Percentiles rank a stretch among this genome's conserved stretches.
Evolutionary conservation across 2,113 vertebrate species (phyloP).

Genomic region (Tonatia bakeri): DNA sequence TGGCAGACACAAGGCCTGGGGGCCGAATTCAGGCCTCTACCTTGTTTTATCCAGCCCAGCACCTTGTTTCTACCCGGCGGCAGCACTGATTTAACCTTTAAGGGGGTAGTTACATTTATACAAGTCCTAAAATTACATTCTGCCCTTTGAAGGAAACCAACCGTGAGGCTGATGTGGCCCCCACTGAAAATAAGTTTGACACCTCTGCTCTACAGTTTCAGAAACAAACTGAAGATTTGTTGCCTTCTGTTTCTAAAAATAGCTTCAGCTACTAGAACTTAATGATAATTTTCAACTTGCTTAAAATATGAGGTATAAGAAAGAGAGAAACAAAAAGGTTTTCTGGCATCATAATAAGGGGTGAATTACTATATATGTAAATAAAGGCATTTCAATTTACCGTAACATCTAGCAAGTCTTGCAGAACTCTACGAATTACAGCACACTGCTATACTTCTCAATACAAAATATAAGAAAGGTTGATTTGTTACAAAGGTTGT

Average conservation of each 20-base stretch:
- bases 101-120: too few species aligned
- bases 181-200: too few species aligned
- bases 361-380: neutral
- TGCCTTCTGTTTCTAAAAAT: neutral
- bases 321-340: neutral
- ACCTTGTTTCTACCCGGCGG: too few species aligned
- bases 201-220: neutral
- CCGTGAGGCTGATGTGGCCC: too few species aligned
- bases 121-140: too few species aligned
- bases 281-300: constrained; percentile 6
- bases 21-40: too few species aligned
- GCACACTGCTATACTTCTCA: neutral
- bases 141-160: too few species aligned
- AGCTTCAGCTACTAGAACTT: neutral
- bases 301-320: neutral
- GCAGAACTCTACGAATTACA: neutral
- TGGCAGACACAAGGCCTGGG: too few species aligned
- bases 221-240: neutral
- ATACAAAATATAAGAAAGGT: neutral
- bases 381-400: neutral
- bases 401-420: neutral
- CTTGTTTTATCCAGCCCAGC: too few species aligned
- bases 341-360: neutral
- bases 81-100: too few species aligned
- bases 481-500: neutral